A percentile compares a stretch with the other conserved stretches of the same genome.
Conservation (phyloP, 2,113 vertebrate genomes). For the Laticauda laticaudata region DNA sequence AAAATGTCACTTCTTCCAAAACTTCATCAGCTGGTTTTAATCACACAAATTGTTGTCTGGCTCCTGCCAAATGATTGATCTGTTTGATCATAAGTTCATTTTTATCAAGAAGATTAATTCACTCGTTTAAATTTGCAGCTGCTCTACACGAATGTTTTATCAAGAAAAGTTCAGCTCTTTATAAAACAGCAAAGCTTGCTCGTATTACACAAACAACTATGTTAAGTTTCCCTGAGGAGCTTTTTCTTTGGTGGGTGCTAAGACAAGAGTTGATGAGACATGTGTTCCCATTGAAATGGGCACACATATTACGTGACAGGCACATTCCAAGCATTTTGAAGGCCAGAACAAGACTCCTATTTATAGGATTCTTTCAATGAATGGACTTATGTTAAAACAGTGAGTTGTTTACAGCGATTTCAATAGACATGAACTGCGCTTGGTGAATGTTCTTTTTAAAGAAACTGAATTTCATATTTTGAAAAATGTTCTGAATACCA, state of each 20-base stretch:
- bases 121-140: not conserved
- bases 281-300: not conserved
- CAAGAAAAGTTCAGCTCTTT: not conserved
- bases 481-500: conserved; percentile 43
- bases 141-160: not conserved
- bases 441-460: conserved; percentile 45
- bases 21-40: not conserved
- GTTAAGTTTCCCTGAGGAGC: not conserved
- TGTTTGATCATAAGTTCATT: not conserved
- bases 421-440: conserved; percentile 50
- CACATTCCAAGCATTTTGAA: conserved; percentile 46
- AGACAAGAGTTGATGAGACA: not conserved
- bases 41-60: not conserved
- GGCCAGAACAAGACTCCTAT: conserved; percentile 49
- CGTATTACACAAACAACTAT: not conserved
- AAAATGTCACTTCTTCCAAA: not conserved
- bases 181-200: not conserved
- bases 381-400: conserved; percentile 59
- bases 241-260: not conserved
- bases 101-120: not conserved
- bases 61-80: not conserved
- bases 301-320: conserved; percentile 8
- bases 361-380: conserved; percentile 57
- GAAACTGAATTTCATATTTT: conserved; percentile 37
- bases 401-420: conserved; percentile 58